Conservation (phyloP, 2,797 vertebrate species). For the Halcyon smyrnensis region DNA sequence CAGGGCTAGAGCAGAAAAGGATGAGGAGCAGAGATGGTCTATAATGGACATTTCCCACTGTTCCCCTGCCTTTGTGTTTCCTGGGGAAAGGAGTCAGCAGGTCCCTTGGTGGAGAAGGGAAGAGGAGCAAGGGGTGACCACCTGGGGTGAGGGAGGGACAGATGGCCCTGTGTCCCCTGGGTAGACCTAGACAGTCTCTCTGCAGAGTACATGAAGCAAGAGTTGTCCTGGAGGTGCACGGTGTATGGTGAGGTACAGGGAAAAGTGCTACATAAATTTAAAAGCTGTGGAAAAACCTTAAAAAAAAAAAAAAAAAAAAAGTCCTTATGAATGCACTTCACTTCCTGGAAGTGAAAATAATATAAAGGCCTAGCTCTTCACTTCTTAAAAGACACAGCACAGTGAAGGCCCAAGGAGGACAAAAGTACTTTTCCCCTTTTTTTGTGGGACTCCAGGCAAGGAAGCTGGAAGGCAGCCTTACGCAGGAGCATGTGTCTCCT, state of each 20-base stretch:
- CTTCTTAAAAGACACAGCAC: background rate
- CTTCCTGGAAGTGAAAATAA: constrained; percentile 12
- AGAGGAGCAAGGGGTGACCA: background rate
- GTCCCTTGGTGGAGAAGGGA: background rate
- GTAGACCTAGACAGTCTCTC: background rate
- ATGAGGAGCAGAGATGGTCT: background rate
- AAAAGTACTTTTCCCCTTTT: background rate
- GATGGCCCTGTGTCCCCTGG: fast-evolving
- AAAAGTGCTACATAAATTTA: background rate
- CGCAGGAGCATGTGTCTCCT: background rate
- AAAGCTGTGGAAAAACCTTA: background rate
- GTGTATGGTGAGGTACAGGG: fast-evolving
- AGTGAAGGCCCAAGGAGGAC: background rate
- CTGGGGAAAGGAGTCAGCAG: background rate
- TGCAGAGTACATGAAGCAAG: background rate
- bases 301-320: no score
- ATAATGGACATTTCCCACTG: background rate
- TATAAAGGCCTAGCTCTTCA: background rate
- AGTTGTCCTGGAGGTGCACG: fast-evolving
- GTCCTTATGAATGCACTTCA: background rate
- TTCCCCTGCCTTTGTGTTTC: background rate
- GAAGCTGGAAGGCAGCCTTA: background rate
- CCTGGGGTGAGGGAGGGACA: background rate
- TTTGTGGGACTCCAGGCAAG: background rate
- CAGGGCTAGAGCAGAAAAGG: background rate